These are phyloP conservation scores for Plecturocebus donacophilus DNA, from an alignment of 2,113 vertebrate species.

Conservation along the genomic window DNA sequence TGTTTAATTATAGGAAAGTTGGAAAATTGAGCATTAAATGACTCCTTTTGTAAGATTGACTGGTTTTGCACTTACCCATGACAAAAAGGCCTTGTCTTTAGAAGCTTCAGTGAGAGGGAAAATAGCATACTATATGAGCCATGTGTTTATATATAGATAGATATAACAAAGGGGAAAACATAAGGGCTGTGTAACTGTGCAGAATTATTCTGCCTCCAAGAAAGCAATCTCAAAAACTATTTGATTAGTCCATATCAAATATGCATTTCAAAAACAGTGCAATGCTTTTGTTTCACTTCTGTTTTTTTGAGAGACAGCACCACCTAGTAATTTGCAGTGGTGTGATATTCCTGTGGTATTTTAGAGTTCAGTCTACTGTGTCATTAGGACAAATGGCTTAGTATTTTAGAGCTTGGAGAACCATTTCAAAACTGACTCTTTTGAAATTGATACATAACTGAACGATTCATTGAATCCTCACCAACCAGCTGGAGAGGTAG, in stretches of 20 bases:
- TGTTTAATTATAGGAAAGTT: conserved; percentile 64
- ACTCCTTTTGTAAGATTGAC: conserved; percentile 64
- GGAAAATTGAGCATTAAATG: conserved; percentile 70
- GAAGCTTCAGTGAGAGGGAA: conserved; percentile 36
- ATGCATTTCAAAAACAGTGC: conserved; percentile 50
- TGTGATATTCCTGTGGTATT: conserved; percentile 67
- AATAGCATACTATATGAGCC: neutral
- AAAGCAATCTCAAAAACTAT: conserved; percentile 45
- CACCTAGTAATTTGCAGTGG: conserved; percentile 73
- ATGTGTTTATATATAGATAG: conserved; percentile 39
- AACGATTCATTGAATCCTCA: conserved; percentile 50
- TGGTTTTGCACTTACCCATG: conserved; percentile 23
- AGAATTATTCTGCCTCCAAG: conserved; percentile 56
- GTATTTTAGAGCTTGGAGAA: conserved; percentile 51
- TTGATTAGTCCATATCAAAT: conserved; percentile 40
- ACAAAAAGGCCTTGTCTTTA: conserved; percentile 72
- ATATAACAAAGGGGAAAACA: conserved; percentile 31
- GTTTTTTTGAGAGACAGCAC: conserved; percentile 46
- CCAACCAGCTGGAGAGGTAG: neutral
- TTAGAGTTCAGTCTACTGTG: conserved; percentile 33
- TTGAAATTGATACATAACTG: conserved; percentile 44
- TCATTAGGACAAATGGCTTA: conserved; percentile 66
- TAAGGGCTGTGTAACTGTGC: conserved; percentile 15
- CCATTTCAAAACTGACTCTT: conserved; percentile 61
- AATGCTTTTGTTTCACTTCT: conserved; percentile 56